Evolutionary conservation across 2,888 invertebrate species (phyloP).

Genomic region (Lepidocyrtoides sp.): DNA sequence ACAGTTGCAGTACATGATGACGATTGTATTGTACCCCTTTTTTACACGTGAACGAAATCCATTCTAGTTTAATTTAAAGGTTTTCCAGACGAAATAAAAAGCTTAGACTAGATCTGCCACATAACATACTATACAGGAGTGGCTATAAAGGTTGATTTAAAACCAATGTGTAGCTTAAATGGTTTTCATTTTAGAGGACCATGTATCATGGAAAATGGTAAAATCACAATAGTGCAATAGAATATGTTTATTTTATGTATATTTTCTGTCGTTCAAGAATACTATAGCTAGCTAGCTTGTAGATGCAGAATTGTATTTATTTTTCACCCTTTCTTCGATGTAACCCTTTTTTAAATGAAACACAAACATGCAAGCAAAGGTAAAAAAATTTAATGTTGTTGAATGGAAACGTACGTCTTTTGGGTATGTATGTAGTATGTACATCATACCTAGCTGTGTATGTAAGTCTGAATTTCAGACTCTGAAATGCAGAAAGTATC

Average conservation of each 20-base stretch:
- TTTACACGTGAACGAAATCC: conserved; percentile 38
- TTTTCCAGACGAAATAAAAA: conserved; percentile 35
- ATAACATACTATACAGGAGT: background rate
- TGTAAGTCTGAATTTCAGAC: no score
- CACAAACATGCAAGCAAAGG: background rate
- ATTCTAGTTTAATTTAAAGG: conserved; percentile 43
- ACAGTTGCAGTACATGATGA: background rate
- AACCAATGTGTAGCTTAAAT: background rate
- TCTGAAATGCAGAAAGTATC: background rate
- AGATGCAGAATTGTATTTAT: background rate
- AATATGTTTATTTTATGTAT: background rate
- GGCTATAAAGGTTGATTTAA: conserved; percentile 59
- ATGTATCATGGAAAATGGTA: conserved; percentile 18
- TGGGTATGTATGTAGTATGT: no score
- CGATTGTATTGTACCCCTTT: conserved; percentile 13
- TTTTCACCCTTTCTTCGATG: conserved; percentile 22
- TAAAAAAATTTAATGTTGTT: background rate
- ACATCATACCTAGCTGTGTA: no score
- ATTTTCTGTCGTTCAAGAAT: background rate
- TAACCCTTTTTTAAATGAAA: background rate
- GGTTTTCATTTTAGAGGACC: background rate
- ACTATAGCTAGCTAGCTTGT: no score
- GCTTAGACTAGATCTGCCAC: background rate
- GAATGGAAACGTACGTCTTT: background rate
- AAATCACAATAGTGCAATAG: conserved; percentile 27